Conservation (phyloP, 2,888 invertebrate genomes). For the Mythimna vitellina region DNA sequence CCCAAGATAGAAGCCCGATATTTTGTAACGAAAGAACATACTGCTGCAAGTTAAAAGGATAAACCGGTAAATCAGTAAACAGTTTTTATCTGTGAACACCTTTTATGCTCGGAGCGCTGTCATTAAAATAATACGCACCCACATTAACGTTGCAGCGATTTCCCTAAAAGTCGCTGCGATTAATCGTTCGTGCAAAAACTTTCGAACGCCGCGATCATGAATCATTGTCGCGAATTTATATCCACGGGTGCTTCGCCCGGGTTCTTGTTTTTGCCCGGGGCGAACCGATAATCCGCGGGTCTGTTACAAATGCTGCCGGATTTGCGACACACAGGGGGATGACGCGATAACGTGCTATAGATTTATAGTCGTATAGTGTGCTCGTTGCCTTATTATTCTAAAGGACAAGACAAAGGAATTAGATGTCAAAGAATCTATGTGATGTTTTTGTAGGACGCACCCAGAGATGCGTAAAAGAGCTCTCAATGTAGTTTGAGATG, state of each 20-base stretch:
- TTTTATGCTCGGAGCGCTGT: conserved; percentile 61
- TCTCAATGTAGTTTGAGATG: conserved; percentile 8
- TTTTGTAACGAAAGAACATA: conserved; percentile 39
- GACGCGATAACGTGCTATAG: conserved; percentile 70
- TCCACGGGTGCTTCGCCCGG: conserved; percentile 74
- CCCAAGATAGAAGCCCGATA: conserved; percentile 31
- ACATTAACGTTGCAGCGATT: conserved; percentile 66
- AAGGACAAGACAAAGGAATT: conserved; percentile 56
- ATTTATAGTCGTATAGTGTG: conserved; percentile 59
- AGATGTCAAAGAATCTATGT: conserved; percentile 49
- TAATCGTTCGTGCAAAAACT: conserved; percentile 86
- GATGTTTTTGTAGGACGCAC: conserved; percentile 21
- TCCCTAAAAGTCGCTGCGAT: conserved; percentile 80
- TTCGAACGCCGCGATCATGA: conserved; percentile 84
- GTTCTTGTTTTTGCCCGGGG: conserved; percentile 83
- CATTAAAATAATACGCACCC: conserved; percentile 66
- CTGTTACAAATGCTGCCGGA: conserved; percentile 82
- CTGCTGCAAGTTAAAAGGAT: conserved; percentile 56
- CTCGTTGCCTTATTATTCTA: conserved; percentile 51
- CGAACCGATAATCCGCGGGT: conserved; percentile 74
- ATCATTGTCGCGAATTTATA: conserved; percentile 89
- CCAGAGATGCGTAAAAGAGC: conserved; percentile 12
- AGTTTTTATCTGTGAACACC: conserved; percentile 61
- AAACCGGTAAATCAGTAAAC: conserved; percentile 62
- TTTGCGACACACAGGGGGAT: conserved; percentile 76